A percentile compares a stretch with the other conserved stretches of the same genome.
These are phyloP conservation scores for Acromyrmex echinatior DNA, from an alignment of 1,140 invertebrate species.

Conservation along the genomic window DNA sequence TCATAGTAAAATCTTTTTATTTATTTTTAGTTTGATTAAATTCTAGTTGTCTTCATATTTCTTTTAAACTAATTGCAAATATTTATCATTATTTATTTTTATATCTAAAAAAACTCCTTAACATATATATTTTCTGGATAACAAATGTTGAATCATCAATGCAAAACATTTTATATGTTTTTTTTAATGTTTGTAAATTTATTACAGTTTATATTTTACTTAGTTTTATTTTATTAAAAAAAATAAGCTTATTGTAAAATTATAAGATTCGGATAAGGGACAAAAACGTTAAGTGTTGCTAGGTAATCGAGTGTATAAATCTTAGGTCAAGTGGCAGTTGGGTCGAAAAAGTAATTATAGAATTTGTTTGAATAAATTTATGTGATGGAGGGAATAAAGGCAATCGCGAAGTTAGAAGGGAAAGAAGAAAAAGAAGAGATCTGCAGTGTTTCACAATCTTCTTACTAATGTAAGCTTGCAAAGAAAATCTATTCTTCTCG, in stretches of 20 bases:
- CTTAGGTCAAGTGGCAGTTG: slow-evolving; percentile 60
- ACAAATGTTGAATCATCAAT: neutral
- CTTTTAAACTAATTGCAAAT: neutral
- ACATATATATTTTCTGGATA: neutral
- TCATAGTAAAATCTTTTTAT: neutral
- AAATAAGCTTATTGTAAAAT: neutral
- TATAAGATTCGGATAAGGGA: neutral
- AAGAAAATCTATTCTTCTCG: slow-evolving; percentile 46
- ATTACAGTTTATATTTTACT: slow-evolving; percentile 18
- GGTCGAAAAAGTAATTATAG: slow-evolving; percentile 84
- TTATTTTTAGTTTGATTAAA: too few relatives aligned
- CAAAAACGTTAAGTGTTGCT: slow-evolving; percentile 35
- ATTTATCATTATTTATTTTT: neutral
- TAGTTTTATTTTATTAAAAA: neutral
- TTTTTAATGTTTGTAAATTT: neutral
- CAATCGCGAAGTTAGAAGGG: slow-evolving; percentile 79
- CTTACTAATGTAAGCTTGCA: neutral
- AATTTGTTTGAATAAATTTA: slow-evolving; percentile 86
- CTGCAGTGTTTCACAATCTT: slow-evolving; percentile 76
- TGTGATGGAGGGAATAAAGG: slow-evolving; percentile 68
- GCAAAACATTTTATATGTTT: neutral
- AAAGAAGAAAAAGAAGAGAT: slow-evolving; percentile 66
- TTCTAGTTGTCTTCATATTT: too few relatives aligned
- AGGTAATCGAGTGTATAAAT: slow-evolving; percentile 74
- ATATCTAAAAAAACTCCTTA: neutral